Conservation (phyloP, 2,113 vertebrate genomes). For the Psittacus erithacus region DNA sequence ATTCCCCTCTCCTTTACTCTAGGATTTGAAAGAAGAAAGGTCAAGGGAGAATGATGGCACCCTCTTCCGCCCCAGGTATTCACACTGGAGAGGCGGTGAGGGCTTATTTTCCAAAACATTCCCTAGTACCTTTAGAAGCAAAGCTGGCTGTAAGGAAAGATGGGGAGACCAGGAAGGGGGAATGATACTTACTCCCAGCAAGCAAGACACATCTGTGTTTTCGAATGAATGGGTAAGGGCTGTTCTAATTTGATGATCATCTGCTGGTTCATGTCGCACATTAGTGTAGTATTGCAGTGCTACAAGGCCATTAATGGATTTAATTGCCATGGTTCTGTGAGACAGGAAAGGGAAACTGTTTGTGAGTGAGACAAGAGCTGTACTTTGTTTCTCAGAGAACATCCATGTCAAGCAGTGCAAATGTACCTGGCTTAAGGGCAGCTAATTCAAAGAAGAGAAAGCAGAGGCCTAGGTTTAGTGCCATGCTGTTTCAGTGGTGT, state of each 20-base stretch:
- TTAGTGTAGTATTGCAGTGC: neutral
- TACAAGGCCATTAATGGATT: neutral
- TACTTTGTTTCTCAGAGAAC: neutral
- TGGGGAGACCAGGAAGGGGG: neutral
- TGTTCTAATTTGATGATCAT: neutral
- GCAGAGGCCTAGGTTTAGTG: neutral
- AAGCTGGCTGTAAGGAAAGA: neutral
- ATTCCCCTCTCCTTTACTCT: neutral
- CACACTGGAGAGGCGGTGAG: neutral
- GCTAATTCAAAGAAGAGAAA: neutral
- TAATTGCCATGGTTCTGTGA: neutral
- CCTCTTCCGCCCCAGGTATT: neutral
- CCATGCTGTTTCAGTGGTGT: neutral
- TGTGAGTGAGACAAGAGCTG: neutral
- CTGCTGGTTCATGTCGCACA: neutral
- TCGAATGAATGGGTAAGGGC: neutral
- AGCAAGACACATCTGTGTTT: neutral
- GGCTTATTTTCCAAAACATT: neutral
- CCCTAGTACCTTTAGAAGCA: neutral
- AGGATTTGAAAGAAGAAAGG: neutral
- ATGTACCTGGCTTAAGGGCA: neutral
- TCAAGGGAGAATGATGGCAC: neutral
- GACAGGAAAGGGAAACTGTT: neutral
- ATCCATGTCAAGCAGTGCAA: rapidly evolving
- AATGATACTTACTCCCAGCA: neutral